Conservation (phyloP, 1,140 invertebrate genomes). For the Acromyrmex charruanus region DNA sequence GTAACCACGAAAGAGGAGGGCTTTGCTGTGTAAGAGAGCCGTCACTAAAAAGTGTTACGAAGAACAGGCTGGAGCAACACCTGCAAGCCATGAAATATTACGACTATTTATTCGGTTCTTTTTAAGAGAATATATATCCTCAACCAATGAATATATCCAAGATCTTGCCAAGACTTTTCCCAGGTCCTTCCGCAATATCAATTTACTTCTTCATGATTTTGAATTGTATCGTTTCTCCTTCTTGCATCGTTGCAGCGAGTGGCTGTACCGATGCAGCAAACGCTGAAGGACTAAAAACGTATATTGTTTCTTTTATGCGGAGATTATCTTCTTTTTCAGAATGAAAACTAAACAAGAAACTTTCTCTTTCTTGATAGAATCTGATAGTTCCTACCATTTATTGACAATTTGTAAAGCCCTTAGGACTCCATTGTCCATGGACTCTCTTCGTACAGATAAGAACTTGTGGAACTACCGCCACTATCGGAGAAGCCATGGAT, state of each 20-base stretch:
- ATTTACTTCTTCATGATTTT: conserved; percentile 51
- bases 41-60: conserved; percentile 53
- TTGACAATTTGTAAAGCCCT: conserved; percentile 58
- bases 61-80: conserved; percentile 50
- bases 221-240: conserved; percentile 20
- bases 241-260: background rate
- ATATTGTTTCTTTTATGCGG: conserved; percentile 27
- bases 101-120: conserved; percentile 61
- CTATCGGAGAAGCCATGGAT: conserved; percentile 37
- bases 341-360: conserved; percentile 39
- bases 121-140: conserved; percentile 39
- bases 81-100: conserved; percentile 58
- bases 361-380: conserved; percentile 46
- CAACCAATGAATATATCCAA: conserved; percentile 58
- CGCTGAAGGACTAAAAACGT: conserved; percentile 11
- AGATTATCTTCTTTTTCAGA: conserved; percentile 14
- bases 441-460: conserved; percentile 41
- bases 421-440: conserved; percentile 29
- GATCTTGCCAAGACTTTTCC: conserved; percentile 41
- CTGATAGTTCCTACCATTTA: conserved; percentile 48
- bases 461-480: conserved; percentile 40
- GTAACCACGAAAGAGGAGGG: conserved; percentile 35
- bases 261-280: conserved; percentile 11
- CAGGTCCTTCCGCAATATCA: conserved; percentile 43
- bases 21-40: conserved; percentile 53